Percentiles rank a stretch among this genome's conserved stretches.
phyloP scores from a whole-genome alignment of 2,888 invertebrate genomes.

The Ypsolopha scabrella region DNA sequence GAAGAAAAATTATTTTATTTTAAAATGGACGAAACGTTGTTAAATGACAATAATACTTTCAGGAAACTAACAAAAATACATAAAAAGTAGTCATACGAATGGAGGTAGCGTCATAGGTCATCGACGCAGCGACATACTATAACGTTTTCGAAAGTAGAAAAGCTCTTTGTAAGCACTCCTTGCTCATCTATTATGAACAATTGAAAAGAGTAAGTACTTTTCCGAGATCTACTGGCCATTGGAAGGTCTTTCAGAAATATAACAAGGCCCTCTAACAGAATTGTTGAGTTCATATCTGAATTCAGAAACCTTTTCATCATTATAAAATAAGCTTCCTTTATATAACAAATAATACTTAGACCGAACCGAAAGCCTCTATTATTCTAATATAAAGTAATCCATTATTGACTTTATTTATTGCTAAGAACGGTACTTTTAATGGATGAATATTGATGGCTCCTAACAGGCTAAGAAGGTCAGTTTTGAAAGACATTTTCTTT shows the following conservation, averaged over 20 bases:
- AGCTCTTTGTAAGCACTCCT: neutral
- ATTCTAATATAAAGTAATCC: too few species aligned
- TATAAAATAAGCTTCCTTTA: neutral
- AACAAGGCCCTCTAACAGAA: neutral
- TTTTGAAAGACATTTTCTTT: too few species aligned
- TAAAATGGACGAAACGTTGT: neutral
- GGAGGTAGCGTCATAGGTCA: neutral
- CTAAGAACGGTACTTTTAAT: conserved; percentile 19
- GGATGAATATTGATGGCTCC: conserved; percentile 30
- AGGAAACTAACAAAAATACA: neutral
- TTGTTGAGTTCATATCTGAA: neutral
- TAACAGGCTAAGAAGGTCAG: too few species aligned
- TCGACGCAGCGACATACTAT: neutral
- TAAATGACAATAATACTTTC: neutral
- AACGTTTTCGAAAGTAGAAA: neutral
- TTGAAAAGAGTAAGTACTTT: conserved; percentile 1
- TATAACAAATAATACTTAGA: neutral
- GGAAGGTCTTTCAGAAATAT: neutral
- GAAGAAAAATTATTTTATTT: neutral
- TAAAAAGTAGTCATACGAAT: neutral
- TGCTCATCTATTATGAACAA: neutral
- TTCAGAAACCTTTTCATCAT: neutral
- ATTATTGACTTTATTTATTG: too few species aligned
- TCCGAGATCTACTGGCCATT: conserved; percentile 1
- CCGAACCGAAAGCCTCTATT: neutral